Evolutionary conservation across 2,888 invertebrate species (phyloP), one percentile per base, ranked within the genome.

Genomic region (Metalampra italica): DNA sequence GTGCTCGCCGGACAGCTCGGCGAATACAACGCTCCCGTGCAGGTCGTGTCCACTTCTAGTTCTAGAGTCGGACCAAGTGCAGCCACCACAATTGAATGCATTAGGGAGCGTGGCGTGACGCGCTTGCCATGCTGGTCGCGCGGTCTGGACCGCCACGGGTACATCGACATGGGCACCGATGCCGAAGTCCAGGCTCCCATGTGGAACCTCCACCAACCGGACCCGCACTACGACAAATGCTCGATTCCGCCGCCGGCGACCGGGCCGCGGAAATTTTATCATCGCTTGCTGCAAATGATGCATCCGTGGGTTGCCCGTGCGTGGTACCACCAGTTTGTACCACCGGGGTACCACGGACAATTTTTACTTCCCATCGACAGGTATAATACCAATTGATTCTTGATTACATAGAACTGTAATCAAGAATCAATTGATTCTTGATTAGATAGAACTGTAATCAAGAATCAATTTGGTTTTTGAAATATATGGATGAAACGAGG

Each of bases 121-220:
- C 56, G 66, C 53, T 47, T 58, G 64, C 75, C 60, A 60, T 71
- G 75, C 65, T 66, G 68, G 71, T 68, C 75, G 48, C 77, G 59
- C 43, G 77, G 75, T 42, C 61, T 83, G 65, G 91, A 92, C 68
- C 86, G 83, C 45, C 90, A 91, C 80, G 91, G 91, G 3, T 91
- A 91, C 56, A 87, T 90, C 64, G 90, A 91, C 56, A 91, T 91
- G 91, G 85, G 81, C 57, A 71, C 75, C 53, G 66, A 78, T 46
- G 58, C 68, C 1, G 51, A 60, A 1, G 47, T 45, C 7, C 36
- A 46, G n/a, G 12, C 43, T 13, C 36, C 43, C 11, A 39, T 49
- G 0, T 29, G 43, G 29, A 62, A 73, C 68, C 68, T 47, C 42
- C 30, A 45, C 11, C 38, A 49, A 11, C 9, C 8, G 9, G 22